Evolutionary conservation across 2,113 vertebrate species (phyloP).

Genomic region (Anser cygnoides): DNA sequence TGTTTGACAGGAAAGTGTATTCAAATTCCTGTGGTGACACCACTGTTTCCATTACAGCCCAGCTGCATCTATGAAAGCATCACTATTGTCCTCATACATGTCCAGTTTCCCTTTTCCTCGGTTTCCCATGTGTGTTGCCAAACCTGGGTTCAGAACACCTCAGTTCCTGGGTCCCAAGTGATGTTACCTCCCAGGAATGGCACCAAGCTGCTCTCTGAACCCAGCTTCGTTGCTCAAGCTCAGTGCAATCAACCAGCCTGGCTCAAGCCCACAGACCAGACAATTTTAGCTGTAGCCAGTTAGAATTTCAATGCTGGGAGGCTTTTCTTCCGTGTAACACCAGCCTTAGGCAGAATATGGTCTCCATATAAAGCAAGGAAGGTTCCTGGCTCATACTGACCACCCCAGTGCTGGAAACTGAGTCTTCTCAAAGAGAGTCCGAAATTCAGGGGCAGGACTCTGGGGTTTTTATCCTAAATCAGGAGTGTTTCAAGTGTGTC

Average conservation of each 20-base stretch:
- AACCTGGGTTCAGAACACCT: neutral
- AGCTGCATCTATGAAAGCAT: neutral
- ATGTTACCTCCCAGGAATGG: neutral
- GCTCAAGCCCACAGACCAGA: neutral
- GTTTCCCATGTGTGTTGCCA: neutral
- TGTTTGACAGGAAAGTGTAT: neutral
- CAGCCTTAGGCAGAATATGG: neutral
- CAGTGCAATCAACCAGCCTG: neutral
- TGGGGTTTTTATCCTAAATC: neutral
- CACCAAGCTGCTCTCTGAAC: neutral
- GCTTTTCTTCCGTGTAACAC: neutral
- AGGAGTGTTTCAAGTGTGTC: neutral
- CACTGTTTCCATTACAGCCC: neutral
- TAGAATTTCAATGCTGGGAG: neutral
- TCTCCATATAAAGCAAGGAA: neutral
- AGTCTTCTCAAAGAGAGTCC: neutral
- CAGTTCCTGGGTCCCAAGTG: neutral
- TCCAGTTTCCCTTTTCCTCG: neutral
- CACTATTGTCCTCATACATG: neutral
- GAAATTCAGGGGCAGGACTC: neutral
- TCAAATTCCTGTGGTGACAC: neutral
- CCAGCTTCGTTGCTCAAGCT: neutral
- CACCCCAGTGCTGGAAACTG: neutral
- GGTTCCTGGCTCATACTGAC: neutral
- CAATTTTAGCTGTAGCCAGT: neutral